Conservation (phyloP, 2,888 invertebrate species). For the Eupithecia dodoneata region DNA sequence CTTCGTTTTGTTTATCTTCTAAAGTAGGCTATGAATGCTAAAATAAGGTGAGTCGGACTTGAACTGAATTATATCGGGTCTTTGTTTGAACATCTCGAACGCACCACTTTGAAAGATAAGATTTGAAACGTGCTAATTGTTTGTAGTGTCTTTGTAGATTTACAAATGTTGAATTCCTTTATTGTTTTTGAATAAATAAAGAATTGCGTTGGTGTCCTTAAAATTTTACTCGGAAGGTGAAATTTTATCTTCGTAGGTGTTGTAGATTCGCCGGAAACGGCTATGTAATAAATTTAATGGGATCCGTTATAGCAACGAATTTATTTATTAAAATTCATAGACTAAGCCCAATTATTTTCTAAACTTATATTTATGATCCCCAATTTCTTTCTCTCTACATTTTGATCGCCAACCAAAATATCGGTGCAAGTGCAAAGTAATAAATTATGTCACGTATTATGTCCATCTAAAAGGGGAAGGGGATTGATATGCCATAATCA, state of each 20-base stretch:
- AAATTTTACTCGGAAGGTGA: background rate
- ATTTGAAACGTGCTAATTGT: conserved; percentile 42
- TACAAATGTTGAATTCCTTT: conserved; percentile 80
- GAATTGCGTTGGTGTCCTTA: background rate
- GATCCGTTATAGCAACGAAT: background rate
- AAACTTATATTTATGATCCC: background rate
- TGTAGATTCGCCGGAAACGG: background rate
- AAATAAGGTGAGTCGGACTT: conserved; percentile 37
- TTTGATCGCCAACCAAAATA: background rate
- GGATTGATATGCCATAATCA: conserved; percentile 43
- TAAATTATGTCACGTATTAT: background rate
- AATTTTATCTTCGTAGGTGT: background rate
- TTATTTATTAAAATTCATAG: background rate
- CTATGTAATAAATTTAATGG: background rate
- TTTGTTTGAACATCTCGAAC: background rate
- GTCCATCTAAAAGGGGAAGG: conserved; percentile 54
- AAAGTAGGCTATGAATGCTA: conserved; percentile 3
- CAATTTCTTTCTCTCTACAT: background rate
- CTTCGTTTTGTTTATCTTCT: background rate
- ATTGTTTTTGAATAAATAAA: conserved; percentile 30
- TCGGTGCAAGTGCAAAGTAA: background rate
- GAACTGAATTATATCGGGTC: conserved; percentile 11
- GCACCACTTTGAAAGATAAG: conserved; percentile 48
- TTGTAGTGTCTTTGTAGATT: conserved; percentile 45
- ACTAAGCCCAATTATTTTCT: background rate